These are phyloP conservation scores for Aromia moschata DNA, from an alignment of 2,888 invertebrate species.

Conservation along the genomic window DNA sequence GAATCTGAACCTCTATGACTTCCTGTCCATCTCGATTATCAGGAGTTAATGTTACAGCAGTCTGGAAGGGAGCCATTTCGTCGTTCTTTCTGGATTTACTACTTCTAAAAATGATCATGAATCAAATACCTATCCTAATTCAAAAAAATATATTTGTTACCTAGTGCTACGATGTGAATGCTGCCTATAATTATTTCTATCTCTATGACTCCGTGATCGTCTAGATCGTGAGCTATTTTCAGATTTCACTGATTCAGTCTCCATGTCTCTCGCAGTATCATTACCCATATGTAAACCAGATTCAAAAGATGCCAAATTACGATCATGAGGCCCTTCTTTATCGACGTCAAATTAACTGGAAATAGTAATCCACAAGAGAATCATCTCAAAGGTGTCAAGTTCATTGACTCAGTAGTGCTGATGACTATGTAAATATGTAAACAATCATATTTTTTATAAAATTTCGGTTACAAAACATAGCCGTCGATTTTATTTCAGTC, in stretches of 20 bases:
- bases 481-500: not conserved
- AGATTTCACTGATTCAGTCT: slow-evolving; percentile 93
- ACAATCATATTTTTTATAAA: slow-evolving; percentile 27
- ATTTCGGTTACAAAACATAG: slow-evolving; percentile 15
- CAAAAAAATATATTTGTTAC: slow-evolving; percentile 63
- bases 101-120: slow-evolving; percentile 59
- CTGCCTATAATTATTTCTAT: slow-evolving; percentile 68
- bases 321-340: slow-evolving; percentile 22
- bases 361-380: slow-evolving; percentile 1
- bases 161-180: slow-evolving; percentile 75
- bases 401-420: slow-evolving; percentile 40
- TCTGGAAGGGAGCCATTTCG: slow-evolving; percentile 88
- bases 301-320: slow-evolving; percentile 1
- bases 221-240: slow-evolving; percentile 87
- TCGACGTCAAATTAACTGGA: slow-evolving; percentile 2
- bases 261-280: slow-evolving; percentile 74
- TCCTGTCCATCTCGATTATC: slow-evolving; percentile 87
- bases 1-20: slow-evolving; percentile 94
- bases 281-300: slow-evolving; percentile 59
- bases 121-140: not conserved
- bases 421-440: slow-evolving; percentile 43
- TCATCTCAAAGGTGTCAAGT: slow-evolving; percentile 22
- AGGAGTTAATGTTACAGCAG: slow-evolving; percentile 82
- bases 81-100: slow-evolving; percentile 72
- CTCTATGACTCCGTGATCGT: slow-evolving; percentile 71